Base-by-base conservation (phyloP, 2,888 invertebrate species). In the Mesodorylaimus sp. region DNA sequence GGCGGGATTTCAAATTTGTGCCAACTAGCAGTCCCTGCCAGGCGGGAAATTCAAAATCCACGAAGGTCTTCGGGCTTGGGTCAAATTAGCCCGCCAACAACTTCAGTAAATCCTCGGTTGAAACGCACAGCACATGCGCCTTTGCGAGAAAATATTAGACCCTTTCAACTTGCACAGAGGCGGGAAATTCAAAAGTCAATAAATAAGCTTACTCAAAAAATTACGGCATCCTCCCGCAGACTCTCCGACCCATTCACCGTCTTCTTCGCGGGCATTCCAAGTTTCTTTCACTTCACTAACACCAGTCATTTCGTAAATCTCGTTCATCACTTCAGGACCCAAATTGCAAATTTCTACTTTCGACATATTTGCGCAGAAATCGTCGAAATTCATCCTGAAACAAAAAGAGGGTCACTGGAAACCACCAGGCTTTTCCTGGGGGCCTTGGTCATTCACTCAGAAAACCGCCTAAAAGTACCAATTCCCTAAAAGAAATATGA, bases 191-290 rank as follows among this genome's bases (percentile, higher is more conserved):
- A n/a, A n/a, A n/a, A n/a, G 41, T 7, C 10, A 19, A 32, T 7
- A 26, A 7, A 13, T 19, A 7, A n/a, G 5, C 59, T 55, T 56
- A 80, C 80, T 77, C 55, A 80, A 66, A 62, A 74, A 86, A 71
- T 95, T 95, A 62, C 89, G 77, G 70, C 95, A 95, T 1, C 95
- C 95, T 26, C 95, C 95, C 13, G 95, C 93, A 0, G 88, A 89
- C 1, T 84, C 83, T 57, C 83, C 80, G 7, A 83, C 81, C 95
- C 95, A 95, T 66, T 83, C 82, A 1, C 89, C 91, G 62, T 89
- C 84, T 62, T 81, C 88, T 47, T 83, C 81, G 13, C 83, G 84
- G 76, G 83, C 83, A 69, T 87, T 87, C 93, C 93, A 95, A 29
- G 27, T 16, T 3, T 41, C 45, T 16, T 25, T 3, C 7, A 16